These are phyloP conservation scores for Biston betularia DNA, from an alignment of 2,888 invertebrate genomes.

Conservation along the genomic window DNA sequence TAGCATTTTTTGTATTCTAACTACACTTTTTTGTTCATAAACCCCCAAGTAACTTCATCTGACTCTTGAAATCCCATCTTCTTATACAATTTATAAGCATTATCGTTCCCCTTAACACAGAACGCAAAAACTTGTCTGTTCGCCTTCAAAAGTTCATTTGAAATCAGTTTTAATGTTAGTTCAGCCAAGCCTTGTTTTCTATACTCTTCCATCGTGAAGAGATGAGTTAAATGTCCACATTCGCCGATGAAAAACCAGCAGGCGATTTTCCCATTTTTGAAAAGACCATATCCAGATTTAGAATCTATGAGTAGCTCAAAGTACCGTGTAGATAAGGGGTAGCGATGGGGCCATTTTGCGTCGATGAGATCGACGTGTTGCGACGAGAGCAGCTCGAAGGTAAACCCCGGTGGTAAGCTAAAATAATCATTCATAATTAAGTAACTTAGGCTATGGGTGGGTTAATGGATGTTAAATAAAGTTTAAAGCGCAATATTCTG, in stretches of 20 bases:
- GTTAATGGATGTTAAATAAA: too few species aligned
- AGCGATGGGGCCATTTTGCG: constrained; percentile 63
- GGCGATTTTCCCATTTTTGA: constrained; percentile 49
- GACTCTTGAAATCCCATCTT: constrained; percentile 57
- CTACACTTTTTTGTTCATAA: constrained; percentile 36
- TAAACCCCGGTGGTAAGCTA: constrained; percentile 30
- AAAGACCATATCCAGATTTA: constrained; percentile 62
- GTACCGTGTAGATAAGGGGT: constrained; percentile 54
- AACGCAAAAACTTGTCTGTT: constrained; percentile 57
- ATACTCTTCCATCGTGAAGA: constrained; percentile 63
- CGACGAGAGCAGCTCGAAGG: constrained; percentile 11
- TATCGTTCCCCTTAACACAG: constrained; percentile 56
- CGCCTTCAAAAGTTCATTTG: constrained; percentile 54
- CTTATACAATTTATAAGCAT: constrained; percentile 58
- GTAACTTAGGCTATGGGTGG: not conserved
- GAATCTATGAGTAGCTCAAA: constrained; percentile 58
- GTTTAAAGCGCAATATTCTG: too few species aligned
- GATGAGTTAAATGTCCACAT: constrained; percentile 61
- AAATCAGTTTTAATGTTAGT: constrained; percentile 57
- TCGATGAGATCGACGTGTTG: constrained; percentile 57
- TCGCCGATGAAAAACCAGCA: constrained; percentile 65
- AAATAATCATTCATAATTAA: not conserved
- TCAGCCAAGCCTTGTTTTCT: constrained; percentile 66
- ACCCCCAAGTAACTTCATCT: constrained; percentile 53
- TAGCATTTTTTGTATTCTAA: not conserved